Base-by-base conservation (phyloP, 2,797 vertebrate genomes). In the Danio jaintianensis region DNA sequence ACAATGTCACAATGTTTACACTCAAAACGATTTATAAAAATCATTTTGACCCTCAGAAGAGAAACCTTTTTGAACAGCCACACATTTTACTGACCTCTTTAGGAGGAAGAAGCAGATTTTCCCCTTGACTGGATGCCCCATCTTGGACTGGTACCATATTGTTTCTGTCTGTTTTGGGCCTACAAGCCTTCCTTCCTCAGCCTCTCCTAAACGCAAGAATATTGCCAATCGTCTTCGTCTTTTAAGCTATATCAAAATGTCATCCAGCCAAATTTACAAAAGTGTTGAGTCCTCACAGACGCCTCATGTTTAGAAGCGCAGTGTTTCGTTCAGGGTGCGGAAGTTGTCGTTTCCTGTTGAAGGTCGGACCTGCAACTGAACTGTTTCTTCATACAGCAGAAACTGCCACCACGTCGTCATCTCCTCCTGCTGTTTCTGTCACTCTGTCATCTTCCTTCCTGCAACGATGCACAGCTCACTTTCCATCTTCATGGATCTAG, bases 301-400 rank as follows among this genome's bases (percentile, higher is more conserved):
- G 36, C 61, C 63, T 70, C 74, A 83, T 82, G 61, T 77, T 72
- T 70, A 64, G 63, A n/a, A 53, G 29, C 16, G 59, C 68, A 66
- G 67, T 52, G 53, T 78, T 42, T 45, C 40, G 52, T 71, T 50
- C 36, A 62, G 38, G 70, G 43, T 82, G 72, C 82, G 90, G 91
- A 95, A 94, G 90, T 91, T 87, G 87, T 87, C 81, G 87, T 88
- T 95, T 95, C 94, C 94, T 94, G 91, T 91, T 85, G 63, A 90
- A 91, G 89, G 90, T 89, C 84, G 88, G 76, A 89, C 84, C 85
- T 89, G 84, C 89, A 85, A 91, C 86, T 85, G 85, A 85, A 85
- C 64, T 77, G 86, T 87, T 89, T 87, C 77, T 87, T 78, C 72
- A 80, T 45, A 40, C 43, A 53, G 53, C 47, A 70, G 55, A 76